Percentiles rank a stretch among this genome's conserved stretches.
phyloP scores from a whole-genome alignment of 2,797 vertebrate genomes.

The Falco columbarius region DNA sequence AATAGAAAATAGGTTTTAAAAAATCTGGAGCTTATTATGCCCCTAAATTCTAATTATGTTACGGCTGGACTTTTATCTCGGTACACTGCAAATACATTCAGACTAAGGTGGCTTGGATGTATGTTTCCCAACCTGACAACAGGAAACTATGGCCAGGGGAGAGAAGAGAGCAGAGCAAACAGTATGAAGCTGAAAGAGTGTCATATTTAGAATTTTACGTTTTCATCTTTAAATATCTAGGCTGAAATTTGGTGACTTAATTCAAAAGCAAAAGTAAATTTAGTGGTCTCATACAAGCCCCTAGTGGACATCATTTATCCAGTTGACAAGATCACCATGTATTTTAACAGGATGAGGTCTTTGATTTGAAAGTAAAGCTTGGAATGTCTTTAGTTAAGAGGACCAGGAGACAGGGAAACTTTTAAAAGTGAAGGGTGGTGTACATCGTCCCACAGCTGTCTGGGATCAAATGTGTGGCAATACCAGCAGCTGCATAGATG shows the following conservation, averaged over 20 bases:
- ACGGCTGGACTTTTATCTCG: background rate
- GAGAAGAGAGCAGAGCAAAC: background rate
- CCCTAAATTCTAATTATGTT: slow-evolving; percentile 1
- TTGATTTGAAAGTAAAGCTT: background rate
- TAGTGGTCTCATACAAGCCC: background rate
- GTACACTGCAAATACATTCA: background rate
- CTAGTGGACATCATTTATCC: background rate
- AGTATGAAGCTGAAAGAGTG: background rate
- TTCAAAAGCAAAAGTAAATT: background rate
- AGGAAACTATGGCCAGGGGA: background rate
- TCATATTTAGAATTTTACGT: background rate
- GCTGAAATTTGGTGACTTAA: background rate
- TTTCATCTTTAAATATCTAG: background rate
- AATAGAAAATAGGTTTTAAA: slow-evolving; percentile 22
- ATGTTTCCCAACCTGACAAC: background rate
- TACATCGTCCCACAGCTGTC: background rate
- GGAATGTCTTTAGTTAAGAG: background rate
- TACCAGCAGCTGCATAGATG: background rate
- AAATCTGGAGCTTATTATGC: slow-evolving; percentile 58
- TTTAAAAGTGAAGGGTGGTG: background rate
- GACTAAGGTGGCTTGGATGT: background rate
- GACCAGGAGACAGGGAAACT: background rate
- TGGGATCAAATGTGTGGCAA: background rate
- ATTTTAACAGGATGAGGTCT: background rate
- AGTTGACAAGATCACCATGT: background rate